Evolutionary conservation across 1,140 invertebrate genomes (phyloP).

Genomic region (Venturia canescens): DNA sequence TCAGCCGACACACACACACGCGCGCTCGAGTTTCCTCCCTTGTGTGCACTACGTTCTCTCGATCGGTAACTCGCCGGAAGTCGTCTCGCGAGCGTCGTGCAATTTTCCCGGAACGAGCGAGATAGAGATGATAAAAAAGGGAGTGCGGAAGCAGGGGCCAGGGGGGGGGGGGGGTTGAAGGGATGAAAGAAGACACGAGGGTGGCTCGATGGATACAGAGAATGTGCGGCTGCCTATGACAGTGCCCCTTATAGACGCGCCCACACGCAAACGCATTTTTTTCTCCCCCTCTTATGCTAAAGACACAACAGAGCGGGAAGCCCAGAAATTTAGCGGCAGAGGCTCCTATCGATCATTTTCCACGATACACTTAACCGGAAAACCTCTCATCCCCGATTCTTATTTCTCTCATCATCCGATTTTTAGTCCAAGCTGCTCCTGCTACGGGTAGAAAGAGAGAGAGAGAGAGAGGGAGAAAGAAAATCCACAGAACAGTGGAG

Average conservation of each 20-base stretch:
- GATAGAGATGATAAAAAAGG: conserved; percentile 23
- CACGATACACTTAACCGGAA: conserved; percentile 20
- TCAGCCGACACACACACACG: too few relatives aligned
- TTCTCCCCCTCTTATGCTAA: conserved; percentile 3
- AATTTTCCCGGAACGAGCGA: conserved; percentile 53
- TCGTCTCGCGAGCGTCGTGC: conserved; percentile 50
- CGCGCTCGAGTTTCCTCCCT: neutral
- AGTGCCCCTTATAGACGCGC: conserved; percentile 6
- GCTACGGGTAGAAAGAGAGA: too few relatives aligned
- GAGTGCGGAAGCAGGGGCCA: neutral
- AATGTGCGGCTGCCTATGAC: neutral
- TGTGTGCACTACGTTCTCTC: conserved; percentile 26
- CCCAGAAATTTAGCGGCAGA: conserved; percentile 43
- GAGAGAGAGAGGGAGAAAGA: neutral
- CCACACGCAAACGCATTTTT: conserved; percentile 10
- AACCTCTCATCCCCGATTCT: neutral
- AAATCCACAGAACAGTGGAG: neutral
- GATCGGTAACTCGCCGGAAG: conserved; percentile 56
- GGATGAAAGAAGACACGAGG: neutral
- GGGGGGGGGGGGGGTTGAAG: neutral
- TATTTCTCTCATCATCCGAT: neutral
- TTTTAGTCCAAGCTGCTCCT: too few relatives aligned
- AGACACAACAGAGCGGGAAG: neutral
- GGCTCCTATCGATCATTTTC: conserved; percentile 53
- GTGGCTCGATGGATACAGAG: conserved; percentile 15